Base-by-base conservation (phyloP, 2,113 vertebrate species). In the Cottus gobio region DNA sequence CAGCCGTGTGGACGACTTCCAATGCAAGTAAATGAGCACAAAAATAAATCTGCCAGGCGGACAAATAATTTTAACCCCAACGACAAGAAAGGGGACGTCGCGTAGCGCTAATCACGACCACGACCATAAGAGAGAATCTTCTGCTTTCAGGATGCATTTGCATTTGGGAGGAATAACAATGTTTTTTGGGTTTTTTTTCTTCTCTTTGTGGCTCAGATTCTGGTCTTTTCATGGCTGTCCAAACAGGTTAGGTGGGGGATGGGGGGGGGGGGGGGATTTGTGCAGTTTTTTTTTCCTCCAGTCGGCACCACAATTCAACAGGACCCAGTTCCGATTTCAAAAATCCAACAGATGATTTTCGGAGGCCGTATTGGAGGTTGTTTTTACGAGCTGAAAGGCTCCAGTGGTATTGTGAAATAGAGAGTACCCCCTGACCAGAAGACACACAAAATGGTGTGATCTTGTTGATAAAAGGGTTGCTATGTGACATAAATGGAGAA, bases 1-100 rank as follows among this genome's bases (percentile, higher is more conserved):
- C 90, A 90, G 82, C 83, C 84, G 85, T 61, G 88, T 89, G 90
- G 88, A 86, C 34, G 80, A 78, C 70, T 87, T 90, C 91, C 85
- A 90, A 91, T 80, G 58, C 42, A 18, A 82, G 77, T 62, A 80
- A 86, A 87, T 82, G 80, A 90, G 71, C 68, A 83, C 4, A 5
- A 34, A 34, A 34, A 83, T 66, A 87, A 82, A 86, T 72, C 80
- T 79, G 83, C 88, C 54, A 10, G 9, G 50, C 79, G 77, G 84
- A 89, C 88, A 89, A 89, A 91, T 85, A 82, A 80, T 87, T 91
- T 89, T 75, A 84, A 80, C 87, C 73, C 42, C 34, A 3, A 3
- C 48, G 80, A 85, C 84, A 80, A 83, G 58, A 77, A 77, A 80
- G 79, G 56, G 57, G 75, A 69, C 77, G 64, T 80, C 36, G 56